Evolutionary conservation across 2,888 invertebrate genomes (phyloP), one percentile per base, ranked within the genome.

Genomic region (Chalcosyrphus nemorum): DNA sequence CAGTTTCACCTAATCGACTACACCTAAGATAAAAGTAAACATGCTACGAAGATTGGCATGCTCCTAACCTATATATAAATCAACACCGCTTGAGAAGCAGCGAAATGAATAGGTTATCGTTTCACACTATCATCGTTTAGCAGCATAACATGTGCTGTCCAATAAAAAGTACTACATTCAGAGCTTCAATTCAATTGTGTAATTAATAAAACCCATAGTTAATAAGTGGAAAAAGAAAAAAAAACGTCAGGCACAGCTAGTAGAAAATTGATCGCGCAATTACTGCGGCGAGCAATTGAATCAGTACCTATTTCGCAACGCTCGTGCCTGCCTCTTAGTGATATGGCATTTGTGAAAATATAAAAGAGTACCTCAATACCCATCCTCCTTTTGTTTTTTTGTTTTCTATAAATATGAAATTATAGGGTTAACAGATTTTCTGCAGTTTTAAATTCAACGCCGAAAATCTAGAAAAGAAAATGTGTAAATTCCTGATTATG

Each of bases 401-500:
- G 45, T 47, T 47, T 57, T 57, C 17, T 50, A 38, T 45, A 57
- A 47, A 65, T 47, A 54, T 35, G 29, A 19, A 52, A 54, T 43
- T 41, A 21, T 41, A 66, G 24, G 38, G 57, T 59, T 59, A 54
- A 29, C 17, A 75, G 32, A 35, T 66, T 77, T 43, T 65, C 32
- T 13, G 41, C 15, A 29, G 24, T 54, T 77, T 68, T 24, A 43
- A 43, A 63, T 63, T 74, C 41, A 70, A 63, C 38, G 21, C 11
- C 63, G 29, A 77, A 65, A 65, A n/a, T n/a, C n/a, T n/a, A n/a
- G n/a, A n/a, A n/a, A n/a, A n/a, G n/a, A n/a, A n/a, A 70, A 57
- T 74, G 52, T 54, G 61, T 54, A 70, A 81, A 84, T 75, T 80
- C 70, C 70, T 75, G 70, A 80, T 41, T 78, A 82, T 84, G 84